Evolutionary conservation across 53 echinoderm and acorn worm species (phyloP), one percentile per base, ranked within the genome.

Genomic region (Pentamera pediparva): DNA sequence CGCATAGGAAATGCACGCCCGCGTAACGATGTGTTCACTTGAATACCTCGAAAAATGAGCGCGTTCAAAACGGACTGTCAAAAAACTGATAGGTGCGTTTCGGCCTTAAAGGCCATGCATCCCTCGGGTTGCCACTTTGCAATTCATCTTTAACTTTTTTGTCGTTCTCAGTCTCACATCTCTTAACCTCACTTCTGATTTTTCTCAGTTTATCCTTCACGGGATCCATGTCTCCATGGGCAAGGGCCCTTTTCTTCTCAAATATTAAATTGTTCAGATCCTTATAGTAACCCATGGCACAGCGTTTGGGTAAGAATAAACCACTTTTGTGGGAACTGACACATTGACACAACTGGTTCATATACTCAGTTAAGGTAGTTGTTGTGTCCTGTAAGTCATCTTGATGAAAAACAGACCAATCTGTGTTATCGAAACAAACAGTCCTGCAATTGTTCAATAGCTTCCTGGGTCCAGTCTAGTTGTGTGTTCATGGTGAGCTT

Each of bases 361-460:
- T 50, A 50, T 50, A 50, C 22, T 50, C 50, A 50, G 50, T 50
- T 4, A 50, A 18, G 18, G 50, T 50, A 7, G 22, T 50, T 50
- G 3, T 50, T 50, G 50, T 50, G 7, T 22, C 50, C 50, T 50
- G 50, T 50, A 50, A 50, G n/a, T 50, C 50, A 50, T 50, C 50
- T 22, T 50, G 50, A 22, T 50, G 22, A 7, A 77, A 48, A 20
- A 35, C 27, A 15, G 41, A 20, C 77, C 62, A 77, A 9, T 77
- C 77, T 9, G 77, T 77, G 51, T 50, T 60, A 11, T 77, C 63
- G 21, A n/a, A n/a, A n/a, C n/a, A 77, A 35, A 48, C 50, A 37
- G 19, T 59, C 77, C 2, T 47, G 61, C 34, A 76, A 32, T 47
- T 76, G 45, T 27, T 76, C 62, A 8, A 48, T 76, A n/a, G 77